Base-by-base conservation (phyloP, 37 sponge, comb jelly and placozoan species). In the Geodia barretti region DNA sequence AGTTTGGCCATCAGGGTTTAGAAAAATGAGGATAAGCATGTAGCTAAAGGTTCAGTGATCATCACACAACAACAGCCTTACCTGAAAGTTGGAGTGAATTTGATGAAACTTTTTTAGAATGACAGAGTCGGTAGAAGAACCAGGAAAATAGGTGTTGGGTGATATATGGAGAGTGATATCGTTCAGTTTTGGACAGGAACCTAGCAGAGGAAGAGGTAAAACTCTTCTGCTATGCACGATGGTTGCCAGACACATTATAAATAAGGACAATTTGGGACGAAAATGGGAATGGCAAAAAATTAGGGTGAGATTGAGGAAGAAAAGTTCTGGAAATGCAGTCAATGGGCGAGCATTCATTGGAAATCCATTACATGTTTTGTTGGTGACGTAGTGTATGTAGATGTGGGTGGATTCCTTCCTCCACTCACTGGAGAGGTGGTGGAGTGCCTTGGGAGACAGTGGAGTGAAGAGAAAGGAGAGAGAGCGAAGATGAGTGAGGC, bases 391-490 rank as follows among this genome's bases (percentile, higher is more conserved):
- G 14, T 47, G 54, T 14, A 17, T 47, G 54, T 7, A 7, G 14
- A 47, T 47, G 54, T 47, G 54, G 54, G 54, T 64, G 25, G 8
- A 64, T 19, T 28, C 7, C n/a, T n/a, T n/a, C n/a, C n/a, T n/a
- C 19, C 24, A 2, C 63, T 75, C 47, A 68, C 86, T 43, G 28
- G 63, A 23, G 26, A 86, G 73, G 36, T 23, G 26, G 8, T 74
- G 26, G 34, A 86, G 58, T 23, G 86, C 86, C 23, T 58, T 31
- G 14, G 63, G 54, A 32, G 86, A 73, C n/a, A 76, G 8, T 24
- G 74, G 86, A 8, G 86, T 86, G 86, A 86, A 86, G 64, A 39
- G 73, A 54, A 86, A 73, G 37, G 61, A 39, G 66, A 86, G 67
- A 28, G 63, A 26, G 11, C 5, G 40, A 8, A 86, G 84, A 2